phyloP scores from a whole-genome alignment of 2,888 invertebrate species.

The Acleris sparsana region DNA sequence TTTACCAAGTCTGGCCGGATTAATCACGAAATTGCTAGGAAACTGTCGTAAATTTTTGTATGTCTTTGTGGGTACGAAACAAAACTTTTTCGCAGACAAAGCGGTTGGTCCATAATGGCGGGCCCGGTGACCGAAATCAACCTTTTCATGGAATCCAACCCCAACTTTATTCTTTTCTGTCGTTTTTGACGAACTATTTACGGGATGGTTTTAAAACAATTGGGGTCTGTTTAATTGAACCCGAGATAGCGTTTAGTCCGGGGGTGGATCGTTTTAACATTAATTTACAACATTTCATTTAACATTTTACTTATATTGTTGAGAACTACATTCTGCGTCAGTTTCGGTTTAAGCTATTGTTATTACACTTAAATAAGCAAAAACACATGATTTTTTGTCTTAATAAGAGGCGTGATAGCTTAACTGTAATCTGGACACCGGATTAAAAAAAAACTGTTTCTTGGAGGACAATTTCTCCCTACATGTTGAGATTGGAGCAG shows the following conservation, averaged over 20 bases:
- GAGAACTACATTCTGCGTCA: no score
- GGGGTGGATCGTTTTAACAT: neutral
- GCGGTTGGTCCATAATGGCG: constrained; percentile 54
- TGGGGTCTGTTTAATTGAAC: neutral
- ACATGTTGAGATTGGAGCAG: no score
- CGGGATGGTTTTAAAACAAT: constrained; percentile 2
- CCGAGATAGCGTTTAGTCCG: neutral
- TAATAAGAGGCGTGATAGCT: no score
- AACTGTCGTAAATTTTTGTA: constrained; percentile 43
- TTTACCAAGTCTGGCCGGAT: constrained; percentile 37
- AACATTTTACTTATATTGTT: no score
- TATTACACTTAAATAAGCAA: no score
- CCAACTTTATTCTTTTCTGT: constrained; percentile 48
- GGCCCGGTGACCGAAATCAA: constrained; percentile 54
- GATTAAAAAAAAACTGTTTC: no score
- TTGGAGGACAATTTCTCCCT: no score
- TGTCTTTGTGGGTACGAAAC: constrained; percentile 43
- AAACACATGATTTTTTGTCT: no score
- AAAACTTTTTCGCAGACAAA: constrained; percentile 58
- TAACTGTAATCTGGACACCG: no score
- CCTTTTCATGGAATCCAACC: constrained; percentile 55
- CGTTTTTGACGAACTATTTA: constrained; percentile 37
- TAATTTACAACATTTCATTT: no score
- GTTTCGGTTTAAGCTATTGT: no score
- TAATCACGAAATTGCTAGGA: constrained; percentile 44